phyloP scores from a whole-genome alignment of 2,113 vertebrate species.

The Hippopotamus amphibius region DNA sequence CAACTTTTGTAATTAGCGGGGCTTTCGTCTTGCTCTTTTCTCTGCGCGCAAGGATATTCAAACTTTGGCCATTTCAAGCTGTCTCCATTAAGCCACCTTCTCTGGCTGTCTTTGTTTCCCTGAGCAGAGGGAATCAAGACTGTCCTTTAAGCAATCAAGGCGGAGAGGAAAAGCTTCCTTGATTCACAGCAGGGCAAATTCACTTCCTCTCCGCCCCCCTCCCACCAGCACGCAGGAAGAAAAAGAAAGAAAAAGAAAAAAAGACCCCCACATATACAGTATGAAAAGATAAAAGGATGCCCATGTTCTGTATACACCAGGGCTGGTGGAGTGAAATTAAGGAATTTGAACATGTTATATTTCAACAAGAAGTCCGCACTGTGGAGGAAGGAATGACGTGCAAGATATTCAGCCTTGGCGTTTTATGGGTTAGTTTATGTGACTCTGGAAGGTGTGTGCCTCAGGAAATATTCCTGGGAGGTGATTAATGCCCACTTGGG shows the following conservation, averaged over 20 bases:
- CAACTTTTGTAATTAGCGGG: constrained; percentile 99
- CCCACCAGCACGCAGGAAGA: background rate
- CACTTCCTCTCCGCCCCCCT: constrained; percentile 37
- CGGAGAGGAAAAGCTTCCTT: constrained; percentile 70
- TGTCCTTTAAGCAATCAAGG: constrained; percentile 79
- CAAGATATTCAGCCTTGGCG: background rate
- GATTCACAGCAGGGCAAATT: constrained; percentile 47
- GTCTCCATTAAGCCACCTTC: constrained; percentile 81
- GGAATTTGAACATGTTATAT: background rate
- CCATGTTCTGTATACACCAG: background rate
- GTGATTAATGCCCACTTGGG: constrained; percentile 64
- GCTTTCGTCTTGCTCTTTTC: constrained; percentile 94
- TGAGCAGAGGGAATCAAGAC: constrained; percentile 78
- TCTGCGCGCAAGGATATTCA: constrained; percentile 88
- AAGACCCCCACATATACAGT: background rate
- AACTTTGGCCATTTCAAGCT: constrained; percentile 89
- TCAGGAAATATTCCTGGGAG: constrained; percentile 63
- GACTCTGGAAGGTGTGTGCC: constrained; percentile 33
- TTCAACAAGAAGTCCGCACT: background rate
- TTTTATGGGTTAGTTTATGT: constrained; percentile 69
- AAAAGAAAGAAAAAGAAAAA: background rate
- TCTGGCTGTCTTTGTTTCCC: constrained; percentile 79
- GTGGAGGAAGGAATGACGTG: constrained; percentile 5
- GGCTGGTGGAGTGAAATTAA: background rate
- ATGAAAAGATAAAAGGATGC: background rate